phyloP scores from a whole-genome alignment of 2,888 invertebrate species.

The Caenorhabditis sinica region DNA sequence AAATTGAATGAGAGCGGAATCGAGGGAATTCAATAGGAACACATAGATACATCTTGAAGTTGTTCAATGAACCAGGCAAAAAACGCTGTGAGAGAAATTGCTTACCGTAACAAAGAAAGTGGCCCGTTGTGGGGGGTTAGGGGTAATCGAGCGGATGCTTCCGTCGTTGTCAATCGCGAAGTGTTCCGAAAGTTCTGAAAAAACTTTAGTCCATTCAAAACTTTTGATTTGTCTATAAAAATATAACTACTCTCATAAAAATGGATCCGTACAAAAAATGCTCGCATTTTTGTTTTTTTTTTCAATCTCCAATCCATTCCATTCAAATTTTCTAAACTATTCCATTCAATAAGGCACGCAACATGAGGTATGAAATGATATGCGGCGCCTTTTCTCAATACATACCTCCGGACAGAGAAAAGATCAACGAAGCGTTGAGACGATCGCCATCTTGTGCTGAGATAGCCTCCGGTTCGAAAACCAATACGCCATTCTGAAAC shows the following conservation, averaged over 20 bases:
- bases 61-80: conserved; percentile 60
- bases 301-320: too few species aligned
- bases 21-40: conserved; percentile 14
- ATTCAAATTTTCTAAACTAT: background rate
- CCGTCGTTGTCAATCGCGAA: conserved; percentile 74
- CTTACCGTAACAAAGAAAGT: conserved; percentile 74
- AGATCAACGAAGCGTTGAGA: conserved; percentile 77
- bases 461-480: conserved; percentile 77
- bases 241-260: too few species aligned
- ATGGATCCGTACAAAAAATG: background rate
- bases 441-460: conserved; percentile 79
- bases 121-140: conserved; percentile 72
- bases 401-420: conserved; percentile 79
- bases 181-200: conserved; percentile 73
- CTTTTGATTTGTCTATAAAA: too few species aligned
- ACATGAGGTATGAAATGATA: conserved; percentile 61
- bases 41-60: conserved; percentile 45
- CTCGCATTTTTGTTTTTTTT: conserved; percentile 18
- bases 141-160: conserved; percentile 64
- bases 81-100: conserved; percentile 19
- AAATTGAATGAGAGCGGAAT: conserved; percentile 15
- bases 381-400: conserved; percentile 32
- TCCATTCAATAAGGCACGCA: conserved; percentile 45
- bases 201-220: too few species aligned
- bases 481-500: conserved; percentile 73